Base-by-base conservation (phyloP, 23 tunicate species). In the Ciona savignyi region DNA sequence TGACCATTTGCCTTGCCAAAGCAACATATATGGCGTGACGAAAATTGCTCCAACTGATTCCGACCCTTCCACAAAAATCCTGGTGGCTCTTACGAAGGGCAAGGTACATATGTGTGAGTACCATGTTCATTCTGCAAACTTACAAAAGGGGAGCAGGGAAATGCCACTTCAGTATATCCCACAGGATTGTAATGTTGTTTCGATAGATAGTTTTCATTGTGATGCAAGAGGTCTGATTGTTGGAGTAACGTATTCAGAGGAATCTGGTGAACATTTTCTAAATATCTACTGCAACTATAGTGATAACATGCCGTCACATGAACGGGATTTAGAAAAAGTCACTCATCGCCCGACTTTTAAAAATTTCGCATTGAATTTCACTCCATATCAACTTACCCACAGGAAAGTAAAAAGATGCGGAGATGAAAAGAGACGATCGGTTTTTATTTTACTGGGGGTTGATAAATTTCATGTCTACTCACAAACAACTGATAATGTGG, bases 401-500 rank as follows among this genome's bases (percentile, higher is more conserved):
- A 80, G 80, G 31, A 80, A 91, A 42, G 75, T 85, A 23, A 51
- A 51, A 31, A 32, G 71, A 35, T 78, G 79, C 26, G 0, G 32
- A 3, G 71, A 66, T 34, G 27, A 51, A 35, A 22, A 35, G 21
- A n/a, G 42, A 0, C 62, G 61, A 67, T 78, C 83, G 0, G 91
- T 84, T 15, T 91, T 91, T 35, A 66, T 91, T 32, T 72, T 91
- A 25, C 72, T 80, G n/a, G 97, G 97, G 32, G 75, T 83, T 9
- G 97, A 91, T 73, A 49, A 63, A 34, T 80, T 80, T 80, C 97
- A 85, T 80, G 86, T 91, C 31, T 91, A 75, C 76, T 68, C 97
- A 3, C 91, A 91, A 66, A 27, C 63, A 23, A 42, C 60, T 30
- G 67, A 73, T 73, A 67, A 72, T 28, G 87, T 34, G 9, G 96